Conservation (phyloP, 2,888 invertebrate species). For the Oscheius sp. region DNA sequence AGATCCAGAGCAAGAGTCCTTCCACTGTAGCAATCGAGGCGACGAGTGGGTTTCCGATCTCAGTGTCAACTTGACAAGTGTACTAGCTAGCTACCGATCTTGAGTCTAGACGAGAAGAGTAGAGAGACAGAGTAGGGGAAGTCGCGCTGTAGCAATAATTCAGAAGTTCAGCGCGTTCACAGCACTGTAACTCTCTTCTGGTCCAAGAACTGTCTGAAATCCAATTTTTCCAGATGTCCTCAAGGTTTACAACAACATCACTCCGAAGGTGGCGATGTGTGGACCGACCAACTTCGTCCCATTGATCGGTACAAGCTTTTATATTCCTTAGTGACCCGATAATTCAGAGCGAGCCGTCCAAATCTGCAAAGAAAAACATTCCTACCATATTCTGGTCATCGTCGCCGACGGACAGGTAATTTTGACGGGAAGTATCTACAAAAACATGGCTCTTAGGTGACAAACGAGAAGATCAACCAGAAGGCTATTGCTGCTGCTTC, state of each 20-base stretch:
- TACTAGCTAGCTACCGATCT: no score
- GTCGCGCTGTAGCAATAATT: no score
- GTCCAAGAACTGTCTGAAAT: background rate
- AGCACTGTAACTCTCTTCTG: background rate
- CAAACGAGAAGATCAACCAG: constrained; percentile 75
- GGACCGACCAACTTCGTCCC: constrained; percentile 78
- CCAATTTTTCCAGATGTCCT: constrained; percentile 74
- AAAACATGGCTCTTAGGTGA: constrained; percentile 65
- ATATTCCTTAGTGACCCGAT: background rate
- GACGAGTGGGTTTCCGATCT: no score
- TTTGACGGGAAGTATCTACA: background rate
- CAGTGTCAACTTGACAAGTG: no score
- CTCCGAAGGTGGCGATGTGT: constrained; percentile 75
- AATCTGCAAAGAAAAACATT: constrained; percentile 74
- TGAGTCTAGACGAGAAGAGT: no score
- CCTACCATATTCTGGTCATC: constrained; percentile 77
- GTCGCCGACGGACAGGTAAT: constrained; percentile 76
- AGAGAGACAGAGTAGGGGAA: no score
- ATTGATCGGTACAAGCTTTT: constrained; percentile 73
- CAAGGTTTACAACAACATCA: constrained; percentile 75
- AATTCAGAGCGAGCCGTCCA: constrained; percentile 74
- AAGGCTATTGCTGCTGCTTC: constrained; percentile 76
- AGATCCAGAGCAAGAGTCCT: no score
- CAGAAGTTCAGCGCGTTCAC: no score
- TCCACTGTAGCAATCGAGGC: no score